These are phyloP conservation scores for Crotalus horridus DNA, from an alignment of 2,113 vertebrate species.

Conservation along the genomic window DNA sequence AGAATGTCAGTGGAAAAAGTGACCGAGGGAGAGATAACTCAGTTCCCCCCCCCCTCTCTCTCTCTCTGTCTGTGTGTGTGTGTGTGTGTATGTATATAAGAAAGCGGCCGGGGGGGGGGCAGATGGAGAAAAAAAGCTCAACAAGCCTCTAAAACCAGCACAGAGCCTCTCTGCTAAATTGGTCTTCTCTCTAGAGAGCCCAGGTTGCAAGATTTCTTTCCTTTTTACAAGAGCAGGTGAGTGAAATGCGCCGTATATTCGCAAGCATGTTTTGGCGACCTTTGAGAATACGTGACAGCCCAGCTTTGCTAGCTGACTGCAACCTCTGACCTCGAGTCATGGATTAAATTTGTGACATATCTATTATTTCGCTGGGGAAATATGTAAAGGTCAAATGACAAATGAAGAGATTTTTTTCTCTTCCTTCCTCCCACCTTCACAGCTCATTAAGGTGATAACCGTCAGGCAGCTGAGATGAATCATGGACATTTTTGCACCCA, in stretches of 20 bases:
- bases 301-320: constrained; percentile 1
- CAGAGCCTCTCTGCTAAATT: background rate
- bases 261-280: constrained; percentile 10
- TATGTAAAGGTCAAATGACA: constrained; percentile 40
- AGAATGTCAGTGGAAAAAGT: background rate
- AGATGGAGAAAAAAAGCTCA: no score
- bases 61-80: no score
- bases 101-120: background rate
- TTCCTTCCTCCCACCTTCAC: constrained; percentile 3
- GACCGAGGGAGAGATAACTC: background rate
- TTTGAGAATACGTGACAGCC: constrained; percentile 30
- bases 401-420: constrained; percentile 27
- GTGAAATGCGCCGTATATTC: background rate
- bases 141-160: background rate
- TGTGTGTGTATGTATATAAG: background rate
- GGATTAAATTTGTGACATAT: constrained; percentile 44
- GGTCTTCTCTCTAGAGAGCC: background rate
- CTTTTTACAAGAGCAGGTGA: background rate
- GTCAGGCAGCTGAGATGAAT: constrained; percentile 8
- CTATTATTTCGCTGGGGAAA: constrained; percentile 45
- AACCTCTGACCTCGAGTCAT: constrained; percentile 20
- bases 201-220: background rate
- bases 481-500: background rate
- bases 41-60: background rate
- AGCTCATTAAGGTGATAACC: constrained; percentile 20